Percentiles rank a stretch among this genome's conserved stretches.
Conservation (phyloP, 2,888 invertebrate genomes). For the Scaptomyza cyrtandrae region DNA sequence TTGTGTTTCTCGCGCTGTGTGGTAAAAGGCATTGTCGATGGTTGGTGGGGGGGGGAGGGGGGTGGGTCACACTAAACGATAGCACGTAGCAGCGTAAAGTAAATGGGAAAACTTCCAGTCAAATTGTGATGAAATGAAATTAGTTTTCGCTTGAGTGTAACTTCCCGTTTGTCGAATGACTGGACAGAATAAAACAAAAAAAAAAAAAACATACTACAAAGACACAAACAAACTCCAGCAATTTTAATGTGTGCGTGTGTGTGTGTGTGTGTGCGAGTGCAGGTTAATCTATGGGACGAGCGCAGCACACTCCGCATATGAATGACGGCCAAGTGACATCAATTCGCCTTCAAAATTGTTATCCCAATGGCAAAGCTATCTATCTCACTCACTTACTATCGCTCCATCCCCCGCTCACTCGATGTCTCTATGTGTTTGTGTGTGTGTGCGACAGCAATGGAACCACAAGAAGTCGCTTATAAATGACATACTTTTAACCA, state of each 20-base stretch:
- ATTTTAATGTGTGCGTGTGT: conserved; percentile 24
- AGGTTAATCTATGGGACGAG: conserved; percentile 52
- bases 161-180: conserved; percentile 67
- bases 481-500: conserved; percentile 47
- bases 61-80: conserved; percentile 57
- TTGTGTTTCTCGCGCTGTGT: conserved; percentile 21
- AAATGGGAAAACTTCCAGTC: conserved; percentile 72
- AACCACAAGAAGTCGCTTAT: conserved; percentile 59
- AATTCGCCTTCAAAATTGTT: conserved; percentile 62
- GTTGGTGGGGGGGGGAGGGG: background rate
- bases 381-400: conserved; percentile 1
- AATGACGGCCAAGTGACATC: conserved; percentile 67
- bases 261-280: conserved; percentile 20
- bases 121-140: conserved; percentile 74
- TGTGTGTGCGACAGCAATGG: conserved; percentile 36
- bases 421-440: conserved; percentile 9
- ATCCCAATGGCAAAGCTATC: conserved; percentile 26
- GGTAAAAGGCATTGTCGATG: background rate
- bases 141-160: conserved; percentile 71
- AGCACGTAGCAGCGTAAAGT: conserved; percentile 63
- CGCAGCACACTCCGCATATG: conserved; percentile 46
- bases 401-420: background rate
- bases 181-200: conserved; percentile 55
- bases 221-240: conserved; percentile 29
- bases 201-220: background rate